These are phyloP conservation scores for Leptinotarsa haldemani DNA, from an alignment of 2,888 invertebrate genomes.

Conservation along the genomic window DNA sequence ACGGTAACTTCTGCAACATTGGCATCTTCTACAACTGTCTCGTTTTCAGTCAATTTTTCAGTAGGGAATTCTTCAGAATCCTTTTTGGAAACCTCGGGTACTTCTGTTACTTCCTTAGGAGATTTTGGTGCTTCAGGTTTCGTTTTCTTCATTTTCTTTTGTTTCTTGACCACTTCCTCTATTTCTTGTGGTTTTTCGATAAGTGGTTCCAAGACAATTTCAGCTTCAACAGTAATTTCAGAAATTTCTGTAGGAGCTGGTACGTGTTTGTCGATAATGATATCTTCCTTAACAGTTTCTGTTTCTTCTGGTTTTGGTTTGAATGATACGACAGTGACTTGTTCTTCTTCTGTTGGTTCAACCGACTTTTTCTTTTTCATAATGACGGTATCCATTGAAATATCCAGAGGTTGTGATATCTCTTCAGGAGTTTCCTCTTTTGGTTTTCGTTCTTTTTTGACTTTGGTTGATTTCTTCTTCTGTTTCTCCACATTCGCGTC, in stretches of 20 bases:
- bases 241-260: slow-evolving; percentile 27
- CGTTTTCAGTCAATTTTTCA: not conserved
- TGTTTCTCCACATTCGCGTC: not conserved
- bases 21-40: slow-evolving; percentile 52
- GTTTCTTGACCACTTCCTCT: slow-evolving; percentile 39
- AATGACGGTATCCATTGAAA: slow-evolving; percentile 52
- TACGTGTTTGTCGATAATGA: slow-evolving; percentile 14
- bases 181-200: slow-evolving; percentile 34
- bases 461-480: not conserved
- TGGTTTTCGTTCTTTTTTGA: slow-evolving; percentile 59
- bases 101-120: slow-evolving; percentile 31
- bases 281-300: slow-evolving; percentile 21
- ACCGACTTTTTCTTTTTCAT: slow-evolving; percentile 47
- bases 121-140: slow-evolving; percentile 24
- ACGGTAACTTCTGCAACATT: slow-evolving; percentile 40
- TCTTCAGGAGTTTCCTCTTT: slow-evolving; percentile 58
- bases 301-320: slow-evolving; percentile 29
- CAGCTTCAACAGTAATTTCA: slow-evolving; percentile 21
- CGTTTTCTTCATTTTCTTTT: slow-evolving; percentile 36
- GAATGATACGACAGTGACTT: slow-evolving; percentile 44
- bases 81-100: not conserved
- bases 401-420: slow-evolving; percentile 48
- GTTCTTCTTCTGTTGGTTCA: slow-evolving; percentile 51
- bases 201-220: slow-evolving; percentile 8
- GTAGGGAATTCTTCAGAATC: slow-evolving; percentile 49